Conservation (phyloP, 1,140 invertebrate species). For the Anastatus disparis region DNA sequence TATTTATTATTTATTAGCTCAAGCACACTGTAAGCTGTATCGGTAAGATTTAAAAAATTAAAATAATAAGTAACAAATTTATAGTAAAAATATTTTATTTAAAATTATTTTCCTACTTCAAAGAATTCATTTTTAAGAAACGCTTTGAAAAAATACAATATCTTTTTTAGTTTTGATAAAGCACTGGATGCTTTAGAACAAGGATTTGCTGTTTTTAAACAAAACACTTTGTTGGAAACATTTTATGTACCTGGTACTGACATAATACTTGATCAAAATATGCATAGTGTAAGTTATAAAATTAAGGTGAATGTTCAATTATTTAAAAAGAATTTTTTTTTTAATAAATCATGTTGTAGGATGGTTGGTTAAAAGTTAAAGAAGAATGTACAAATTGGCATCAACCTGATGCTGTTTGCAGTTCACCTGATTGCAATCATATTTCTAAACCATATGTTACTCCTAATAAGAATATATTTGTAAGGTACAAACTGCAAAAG, state of each 20-base stretch:
- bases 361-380: conserved; percentile 43
- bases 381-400: conserved; percentile 47
- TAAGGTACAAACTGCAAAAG: too few relatives aligned
- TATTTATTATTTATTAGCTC: conserved; percentile 45
- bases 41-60: conserved; percentile 36
- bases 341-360: conserved; percentile 37
- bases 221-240: conserved; percentile 9
- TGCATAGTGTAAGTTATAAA: conserved; percentile 42
- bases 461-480: conserved; percentile 48
- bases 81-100: conserved; percentile 6
- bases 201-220: conserved; percentile 42
- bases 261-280: conserved; percentile 20
- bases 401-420: conserved; percentile 53
- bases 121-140: too few relatives aligned
- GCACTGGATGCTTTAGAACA: conserved; percentile 42
- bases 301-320: neutral
- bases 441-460: conserved; percentile 32
- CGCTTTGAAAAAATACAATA: too few relatives aligned
- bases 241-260: conserved; percentile 49
- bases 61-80: too few relatives aligned
- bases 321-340: neutral
- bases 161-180: conserved; percentile 47
- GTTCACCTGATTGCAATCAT: conserved; percentile 47
- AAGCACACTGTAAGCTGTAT: conserved; percentile 49
- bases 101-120: too few relatives aligned